Conservation (phyloP, 2,113 vertebrate species). For the Pachycephala philippinensis region DNA sequence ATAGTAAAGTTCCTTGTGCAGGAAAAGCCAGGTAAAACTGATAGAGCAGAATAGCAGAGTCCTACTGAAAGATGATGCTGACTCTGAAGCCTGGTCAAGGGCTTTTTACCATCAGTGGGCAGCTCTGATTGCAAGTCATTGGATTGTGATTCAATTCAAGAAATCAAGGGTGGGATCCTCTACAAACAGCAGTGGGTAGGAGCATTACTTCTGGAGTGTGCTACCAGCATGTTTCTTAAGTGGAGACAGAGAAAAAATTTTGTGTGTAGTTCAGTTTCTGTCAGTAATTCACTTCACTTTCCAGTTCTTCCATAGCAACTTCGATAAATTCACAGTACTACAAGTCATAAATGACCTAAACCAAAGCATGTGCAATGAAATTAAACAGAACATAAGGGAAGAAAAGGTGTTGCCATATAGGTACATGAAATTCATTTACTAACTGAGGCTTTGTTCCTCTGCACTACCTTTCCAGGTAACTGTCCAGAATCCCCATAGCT, state of each 20-base stretch:
- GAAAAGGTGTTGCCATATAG: background rate
- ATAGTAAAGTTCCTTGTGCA: background rate
- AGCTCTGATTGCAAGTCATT: background rate
- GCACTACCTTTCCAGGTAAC: background rate
- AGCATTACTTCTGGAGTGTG: background rate
- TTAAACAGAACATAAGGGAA: background rate
- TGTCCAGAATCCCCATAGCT: background rate
- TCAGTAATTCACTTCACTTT: background rate
- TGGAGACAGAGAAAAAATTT: background rate
- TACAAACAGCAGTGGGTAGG: background rate
- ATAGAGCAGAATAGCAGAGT: background rate
- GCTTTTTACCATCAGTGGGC: background rate
- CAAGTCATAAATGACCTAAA: background rate
- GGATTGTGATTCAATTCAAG: background rate
- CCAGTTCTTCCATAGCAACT: background rate
- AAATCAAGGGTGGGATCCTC: background rate
- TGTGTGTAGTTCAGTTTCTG: background rate
- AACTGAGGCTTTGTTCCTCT: background rate
- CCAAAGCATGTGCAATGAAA: background rate
- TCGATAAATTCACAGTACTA: background rate
- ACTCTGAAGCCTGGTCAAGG: background rate
- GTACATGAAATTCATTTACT: background rate
- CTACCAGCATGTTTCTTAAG: fast-evolving
- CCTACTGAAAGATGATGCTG: background rate
- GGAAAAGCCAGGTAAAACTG: background rate